These are phyloP conservation scores for Hipposideros armiger DNA, from an alignment of 2,113 vertebrate genomes.

Conservation along the genomic window DNA sequence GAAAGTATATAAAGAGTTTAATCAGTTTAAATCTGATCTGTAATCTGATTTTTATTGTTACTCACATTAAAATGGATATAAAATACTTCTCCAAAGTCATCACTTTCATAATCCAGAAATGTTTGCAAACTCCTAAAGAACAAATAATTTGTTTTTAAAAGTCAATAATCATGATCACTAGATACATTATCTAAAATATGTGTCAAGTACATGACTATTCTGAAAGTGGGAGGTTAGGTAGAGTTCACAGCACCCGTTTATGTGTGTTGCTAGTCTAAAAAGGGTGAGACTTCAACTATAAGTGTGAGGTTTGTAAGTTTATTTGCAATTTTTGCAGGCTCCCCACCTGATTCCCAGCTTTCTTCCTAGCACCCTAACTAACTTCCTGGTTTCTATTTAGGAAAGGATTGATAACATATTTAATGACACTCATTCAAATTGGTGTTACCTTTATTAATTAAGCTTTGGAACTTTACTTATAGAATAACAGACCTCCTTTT, in stretches of 20 bases:
- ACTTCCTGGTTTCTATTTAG: neutral
- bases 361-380: neutral
- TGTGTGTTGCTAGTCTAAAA: neutral
- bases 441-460: neutral
- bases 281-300: neutral
- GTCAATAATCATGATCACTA: neutral
- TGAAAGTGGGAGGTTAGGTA: neutral
- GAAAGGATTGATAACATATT: neutral
- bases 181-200: neutral
- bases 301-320: neutral
- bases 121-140: slow-evolving; percentile 84
- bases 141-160: slow-evolving; percentile 32
- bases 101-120: slow-evolving; percentile 85
- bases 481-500: neutral
- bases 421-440: neutral
- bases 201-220: neutral
- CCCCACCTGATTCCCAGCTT: neutral
- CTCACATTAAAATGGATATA: slow-evolving; percentile 85
- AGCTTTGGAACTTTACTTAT: neutral
- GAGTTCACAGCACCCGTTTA: neutral
- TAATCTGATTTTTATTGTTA: slow-evolving; percentile 62
- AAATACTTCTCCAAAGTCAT: slow-evolving; percentile 75
- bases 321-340: neutral
- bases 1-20: neutral
- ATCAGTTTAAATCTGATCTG: neutral